Evolutionary conservation across 2,113 vertebrate genomes (phyloP).

Genomic region (Todiramphus chloris): DNA sequence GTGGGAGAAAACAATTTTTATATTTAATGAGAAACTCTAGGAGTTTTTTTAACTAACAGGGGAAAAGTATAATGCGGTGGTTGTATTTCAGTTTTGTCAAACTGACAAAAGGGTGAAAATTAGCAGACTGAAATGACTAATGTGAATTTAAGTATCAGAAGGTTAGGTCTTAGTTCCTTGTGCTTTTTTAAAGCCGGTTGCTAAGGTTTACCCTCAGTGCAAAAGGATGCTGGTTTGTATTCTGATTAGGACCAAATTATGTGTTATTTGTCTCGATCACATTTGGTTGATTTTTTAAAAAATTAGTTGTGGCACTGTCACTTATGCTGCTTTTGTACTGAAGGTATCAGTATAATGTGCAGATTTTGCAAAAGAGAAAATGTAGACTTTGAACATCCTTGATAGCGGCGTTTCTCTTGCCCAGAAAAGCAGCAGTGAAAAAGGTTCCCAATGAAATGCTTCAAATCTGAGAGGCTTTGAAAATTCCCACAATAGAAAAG

Average conservation of each 20-base stretch:
- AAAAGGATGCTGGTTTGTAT: constrained; percentile 65
- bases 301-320: constrained; percentile 15
- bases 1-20: constrained; percentile 73
- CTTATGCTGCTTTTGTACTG: constrained; percentile 59
- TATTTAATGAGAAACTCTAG: constrained; percentile 76
- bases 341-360: constrained; percentile 50
- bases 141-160: constrained; percentile 64
- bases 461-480: constrained; percentile 54
- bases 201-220: constrained; percentile 16
- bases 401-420: constrained; percentile 18
- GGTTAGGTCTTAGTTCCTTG: constrained; percentile 54
- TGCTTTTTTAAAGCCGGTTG: constrained; percentile 61
- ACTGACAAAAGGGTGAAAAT: constrained; percentile 41
- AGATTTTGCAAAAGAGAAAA: constrained; percentile 19
- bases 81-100: constrained; percentile 71
- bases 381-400: constrained; percentile 37
- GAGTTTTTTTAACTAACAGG: constrained; percentile 74
- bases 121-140: constrained; percentile 36
- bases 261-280: constrained; percentile 62
- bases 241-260: constrained; percentile 65
- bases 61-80: constrained; percentile 55
- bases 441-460: constrained; percentile 43
- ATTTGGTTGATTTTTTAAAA: constrained; percentile 53
- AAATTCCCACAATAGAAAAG: constrained; percentile 37
- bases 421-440: constrained; percentile 58